Conservation (phyloP, 2,888 invertebrate species). For the Parochlus steinenii region DNA sequence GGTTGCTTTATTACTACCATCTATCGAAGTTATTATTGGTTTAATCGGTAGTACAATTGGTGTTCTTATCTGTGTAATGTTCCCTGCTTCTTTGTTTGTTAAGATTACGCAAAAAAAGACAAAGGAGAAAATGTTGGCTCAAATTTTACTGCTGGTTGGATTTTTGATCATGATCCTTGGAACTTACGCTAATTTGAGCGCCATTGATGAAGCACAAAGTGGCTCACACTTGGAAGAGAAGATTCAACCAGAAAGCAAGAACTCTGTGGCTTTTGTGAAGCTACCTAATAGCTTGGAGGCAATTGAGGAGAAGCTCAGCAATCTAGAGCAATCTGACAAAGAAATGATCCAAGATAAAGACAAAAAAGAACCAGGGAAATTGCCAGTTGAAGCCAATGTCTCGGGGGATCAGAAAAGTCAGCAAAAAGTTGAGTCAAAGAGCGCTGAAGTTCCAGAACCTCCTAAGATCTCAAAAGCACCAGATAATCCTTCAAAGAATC, state of each 20-base stretch:
- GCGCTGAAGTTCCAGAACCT: too few species aligned
- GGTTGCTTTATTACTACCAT: slow-evolving; percentile 77
- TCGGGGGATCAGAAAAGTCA: neutral
- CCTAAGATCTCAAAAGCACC: too few species aligned
- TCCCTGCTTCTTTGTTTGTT: slow-evolving; percentile 82
- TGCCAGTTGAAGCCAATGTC: neutral
- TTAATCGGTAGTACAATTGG: slow-evolving; percentile 92
- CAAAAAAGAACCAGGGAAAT: slow-evolving; percentile 12
- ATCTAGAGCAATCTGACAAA: slow-evolving; percentile 15
- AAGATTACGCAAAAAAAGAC: slow-evolving; percentile 69
- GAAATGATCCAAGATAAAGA: slow-evolving; percentile 32
- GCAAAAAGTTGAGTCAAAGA: neutral
- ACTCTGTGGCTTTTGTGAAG: neutral
- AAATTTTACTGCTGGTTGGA: slow-evolving; percentile 68
- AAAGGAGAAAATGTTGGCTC: slow-evolving; percentile 66
- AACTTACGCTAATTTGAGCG: slow-evolving; percentile 74
- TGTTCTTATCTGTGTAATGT: slow-evolving; percentile 78
- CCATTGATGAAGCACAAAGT: slow-evolving; percentile 42
- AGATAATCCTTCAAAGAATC: too few species aligned
- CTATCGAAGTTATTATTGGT: slow-evolving; percentile 86
- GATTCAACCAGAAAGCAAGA: slow-evolving; percentile 1
- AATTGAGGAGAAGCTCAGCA: slow-evolving; percentile 18
- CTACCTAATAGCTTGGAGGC: neutral
- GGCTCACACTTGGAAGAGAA: slow-evolving; percentile 21
- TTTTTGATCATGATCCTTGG: slow-evolving; percentile 78